Evolutionary conservation across 2,888 invertebrate species (phyloP).

Genomic region (Leptinotarsa juncta): DNA sequence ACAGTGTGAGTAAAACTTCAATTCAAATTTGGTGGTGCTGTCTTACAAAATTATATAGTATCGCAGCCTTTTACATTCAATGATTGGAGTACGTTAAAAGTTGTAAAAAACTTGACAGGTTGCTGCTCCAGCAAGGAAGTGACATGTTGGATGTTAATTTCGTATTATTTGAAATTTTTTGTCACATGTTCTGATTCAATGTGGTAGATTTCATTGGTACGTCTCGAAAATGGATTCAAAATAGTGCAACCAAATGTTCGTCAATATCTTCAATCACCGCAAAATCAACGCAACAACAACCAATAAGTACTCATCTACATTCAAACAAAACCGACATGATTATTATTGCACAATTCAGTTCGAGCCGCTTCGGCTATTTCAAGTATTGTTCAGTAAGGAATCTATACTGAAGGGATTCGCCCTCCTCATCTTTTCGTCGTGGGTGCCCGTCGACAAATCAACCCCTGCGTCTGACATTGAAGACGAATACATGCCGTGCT

Average conservation of each 20-base stretch:
- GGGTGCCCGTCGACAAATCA: slow-evolving; percentile 66
- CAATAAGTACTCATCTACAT: slow-evolving; percentile 32
- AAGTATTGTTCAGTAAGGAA: slow-evolving; percentile 82
- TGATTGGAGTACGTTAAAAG: too few species aligned
- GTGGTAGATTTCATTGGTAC: too few species aligned
- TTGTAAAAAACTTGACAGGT: too few species aligned
- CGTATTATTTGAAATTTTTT: too few species aligned
- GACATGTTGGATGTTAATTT: too few species aligned
- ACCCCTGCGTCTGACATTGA: slow-evolving; percentile 61
- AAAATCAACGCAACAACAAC: background rate
- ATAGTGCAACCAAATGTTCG: background rate
- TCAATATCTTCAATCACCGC: background rate
- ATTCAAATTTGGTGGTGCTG: too few species aligned
- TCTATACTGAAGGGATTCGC: slow-evolving; percentile 92
- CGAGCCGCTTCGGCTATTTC: slow-evolving; percentile 59
- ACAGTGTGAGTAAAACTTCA: too few species aligned
- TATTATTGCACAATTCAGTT: slow-evolving; percentile 55
- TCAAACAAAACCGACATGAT: slow-evolving; percentile 27
- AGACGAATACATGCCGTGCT: slow-evolving; percentile 57
- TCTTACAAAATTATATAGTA: too few species aligned
- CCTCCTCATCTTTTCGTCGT: slow-evolving; percentile 68
- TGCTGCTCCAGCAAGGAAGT: too few species aligned
- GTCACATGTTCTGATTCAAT: too few species aligned
- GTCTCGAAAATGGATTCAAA: background rate
- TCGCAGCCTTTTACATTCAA: too few species aligned